Evolutionary conservation across 1,140 invertebrate genomes (phyloP), one percentile per base, ranked within the genome.

Genomic region (Heliothis subflexa): DNA sequence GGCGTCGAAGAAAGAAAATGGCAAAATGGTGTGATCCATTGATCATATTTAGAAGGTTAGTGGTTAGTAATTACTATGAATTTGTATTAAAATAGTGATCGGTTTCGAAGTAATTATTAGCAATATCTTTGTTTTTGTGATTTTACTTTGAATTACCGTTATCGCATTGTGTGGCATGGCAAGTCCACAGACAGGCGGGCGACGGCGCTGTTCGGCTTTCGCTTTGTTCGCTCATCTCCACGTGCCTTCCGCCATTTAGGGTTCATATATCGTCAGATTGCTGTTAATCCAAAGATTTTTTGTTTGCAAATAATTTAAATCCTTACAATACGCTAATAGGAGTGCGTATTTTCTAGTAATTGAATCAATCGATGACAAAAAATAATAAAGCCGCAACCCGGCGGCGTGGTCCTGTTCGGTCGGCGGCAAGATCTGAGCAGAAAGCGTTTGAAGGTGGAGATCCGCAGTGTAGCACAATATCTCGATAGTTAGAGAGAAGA

Each of bases 221-320:
- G 92, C 92, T 94, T 94, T 94, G 93, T 94, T 94, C 92, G 83
- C 80, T 81, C 85, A 90, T 88, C 89, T 93, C 93, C 93, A 94
- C 93, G 93, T 94, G 93, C 92, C 91, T 89, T 93, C 92, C 92
- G 91, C 93, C 92, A 94, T 94, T 94, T 91, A 88, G 77, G 59
- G 18, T 47, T 16, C 40, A 61, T 75, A 52, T 59, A 61, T 59
- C 76, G 59, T 12, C 45, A 57, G 59, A 78, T 77, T 81, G n/a
- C 12, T 33, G 59, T 18, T 11, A 68, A 45, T 68, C 16, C 7
- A 11, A 3, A 2, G 13, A 21, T 33, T 68, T 77, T 68, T 77
- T 55, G 45, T n/a, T 52, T 10, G n/a, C 18, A 47, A 68, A 45
- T 68, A 47, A 13, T 55, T 47, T 40, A 55, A 68, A 55, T 21